Evolutionary conservation across 2,797 vertebrate species (phyloP).

Genomic region (Sebastolobus alascanus): DNA sequence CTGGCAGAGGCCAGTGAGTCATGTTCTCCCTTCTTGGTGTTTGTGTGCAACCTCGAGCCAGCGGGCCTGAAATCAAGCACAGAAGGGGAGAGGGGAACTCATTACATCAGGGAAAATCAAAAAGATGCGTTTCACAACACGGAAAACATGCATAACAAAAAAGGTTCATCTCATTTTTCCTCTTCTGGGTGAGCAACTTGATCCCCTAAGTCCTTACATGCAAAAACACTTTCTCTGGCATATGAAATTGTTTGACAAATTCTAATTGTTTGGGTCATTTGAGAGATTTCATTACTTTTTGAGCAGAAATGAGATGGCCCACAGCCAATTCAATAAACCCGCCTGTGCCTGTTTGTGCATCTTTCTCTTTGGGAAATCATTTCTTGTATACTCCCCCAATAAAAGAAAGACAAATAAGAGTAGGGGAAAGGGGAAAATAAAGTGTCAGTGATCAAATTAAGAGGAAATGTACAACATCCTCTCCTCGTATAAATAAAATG

Average conservation of each 20-base stretch:
- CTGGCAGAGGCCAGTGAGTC: conserved; percentile 74
- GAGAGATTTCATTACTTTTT: conserved; percentile 79
- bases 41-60: conserved; percentile 52
- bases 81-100: conserved; percentile 41
- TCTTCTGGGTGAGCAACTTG: conserved; percentile 27
- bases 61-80: conserved; percentile 75
- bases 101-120: conserved; percentile 54
- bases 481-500: conserved; percentile 55
- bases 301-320: conserved; percentile 75
- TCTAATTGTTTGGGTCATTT: conserved; percentile 78
- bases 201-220: conserved; percentile 32
- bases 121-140: conserved; percentile 46
- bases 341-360: conserved; percentile 49
- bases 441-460: conserved; percentile 70
- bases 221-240: conserved; percentile 57
- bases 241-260: conserved; percentile 76
- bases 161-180: conserved; percentile 45
- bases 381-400: conserved; percentile 38
- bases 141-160: conserved; percentile 48
- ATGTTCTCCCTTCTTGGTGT: conserved; percentile 71
- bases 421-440: conserved; percentile 45
- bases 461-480: conserved; percentile 54
- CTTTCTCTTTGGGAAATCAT: conserved; percentile 59
- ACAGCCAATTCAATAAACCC: conserved; percentile 76
- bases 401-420: conserved; percentile 61